Base-by-base conservation (phyloP, 30 jellyfish, hydroid and myxozoan genomes). In the Aurelia sp. region DNA sequence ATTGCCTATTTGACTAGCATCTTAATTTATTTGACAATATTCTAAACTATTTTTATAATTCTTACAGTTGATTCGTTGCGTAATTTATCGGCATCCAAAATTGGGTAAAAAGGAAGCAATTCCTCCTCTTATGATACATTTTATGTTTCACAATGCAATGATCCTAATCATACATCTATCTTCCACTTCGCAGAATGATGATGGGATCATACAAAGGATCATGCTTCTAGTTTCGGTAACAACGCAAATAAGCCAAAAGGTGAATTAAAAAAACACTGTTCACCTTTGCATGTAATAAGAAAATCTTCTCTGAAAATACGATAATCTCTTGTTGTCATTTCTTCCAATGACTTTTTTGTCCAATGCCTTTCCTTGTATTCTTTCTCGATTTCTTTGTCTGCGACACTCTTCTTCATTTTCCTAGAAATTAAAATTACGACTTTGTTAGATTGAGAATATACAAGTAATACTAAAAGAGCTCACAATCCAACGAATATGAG, bases 251-350 rank as follows among this genome's bases (percentile, higher is more conserved):
- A 21, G 27, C 20, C 20, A 24, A 67, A 67, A 18, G 0, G 8
- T 19, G 78, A 67, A 38, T 35, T 19, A 10, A 3, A 51, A 51
- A 24, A 12, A 3, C 10, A 31, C 6, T 8, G 0, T 11, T 31
- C 44, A 94, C 99, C 99, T 91, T 96, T 96, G 84, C 95, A 89
- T 4, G 95, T 53, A 40, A 96, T 96, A 72, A 85, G 96, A 44
- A 74, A 96, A 84, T 96, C 99, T 66, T 96, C 99, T 55, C 97
- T 87, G 72, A 96, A 96, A 20, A 96, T 96, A 76, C 99, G 98
- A 91, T 97, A 96, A 87, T 96, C 99, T 24, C 99, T 78, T 74
- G 86, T 68, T 10, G 96, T 85, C 99, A 96, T 96, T 66, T 91
- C 99, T 65, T 83, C 63, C 19, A 96, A 65, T 30, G 82, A 35